Evolutionary conservation across 2,113 vertebrate genomes (phyloP), one percentile per base, ranked within the genome.

Genomic region (Triplophysa siluroides): DNA sequence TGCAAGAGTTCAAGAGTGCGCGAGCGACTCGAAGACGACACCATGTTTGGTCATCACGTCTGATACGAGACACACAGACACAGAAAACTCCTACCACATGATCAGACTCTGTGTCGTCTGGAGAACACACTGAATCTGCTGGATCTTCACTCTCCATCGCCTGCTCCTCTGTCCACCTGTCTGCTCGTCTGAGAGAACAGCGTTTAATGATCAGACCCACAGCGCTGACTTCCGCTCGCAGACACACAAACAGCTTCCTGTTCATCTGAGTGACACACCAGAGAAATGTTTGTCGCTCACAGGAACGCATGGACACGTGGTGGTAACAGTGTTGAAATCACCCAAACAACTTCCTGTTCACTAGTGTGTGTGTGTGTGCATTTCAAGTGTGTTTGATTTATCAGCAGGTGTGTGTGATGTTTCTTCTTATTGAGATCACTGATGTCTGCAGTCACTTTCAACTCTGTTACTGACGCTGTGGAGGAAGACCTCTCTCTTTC

Each of bases 201-300:
- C 18, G 9, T n/a, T 29, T 2, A 8, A 38, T 23, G 33, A 18
- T 43, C 21, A 73, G 54, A 73, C 18, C 68, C 68, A 72, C 26
- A 43, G 33, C 3, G 56, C 9, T 23, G 19, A 29, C 54, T 61
- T 74, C 71, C 71, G 71, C 71, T 74, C 71, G 24, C 1, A 61
- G 13, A 74, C 5, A 60, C 71, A 60, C 71, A 41, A 24, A 19
- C n/a, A 18, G 71, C 71, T 74, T 74, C 71, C 71, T 74, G 71
- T 61, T 74, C 38, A 61, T 60, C n/a, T 43, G 29, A 1, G 56
- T 54, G 26, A 19, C 24, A 71, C 47, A 71, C 6, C 1, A 70
- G 18, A 72, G 50, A 72, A 16, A 54, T n/a, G 29, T 58, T 14
- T 72, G 52, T 8, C 38, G 19, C 38, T 38, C 68, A 70, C 68